phyloP scores from a whole-genome alignment of 2,888 invertebrate species.

The Clistopyga incitator region DNA sequence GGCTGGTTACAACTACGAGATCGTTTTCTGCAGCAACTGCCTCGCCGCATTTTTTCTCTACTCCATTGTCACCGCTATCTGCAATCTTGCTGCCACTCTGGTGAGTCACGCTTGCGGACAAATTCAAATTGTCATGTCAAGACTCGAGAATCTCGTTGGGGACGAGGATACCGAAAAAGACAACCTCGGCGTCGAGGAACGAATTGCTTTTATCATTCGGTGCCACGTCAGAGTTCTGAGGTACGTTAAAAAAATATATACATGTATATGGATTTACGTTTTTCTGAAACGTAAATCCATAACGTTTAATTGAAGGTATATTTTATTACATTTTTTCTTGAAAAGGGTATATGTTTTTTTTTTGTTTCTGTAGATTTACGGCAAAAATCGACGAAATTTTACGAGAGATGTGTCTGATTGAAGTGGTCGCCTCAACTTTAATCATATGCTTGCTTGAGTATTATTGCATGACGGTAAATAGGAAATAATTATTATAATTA shows the following conservation, averaged over 20 bases:
- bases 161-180: neutral
- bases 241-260: neutral
- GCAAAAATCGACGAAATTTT: constrained; percentile 53
- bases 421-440: constrained; percentile 58
- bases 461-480: constrained; percentile 64
- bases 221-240: constrained; percentile 65
- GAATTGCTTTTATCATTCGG: constrained; percentile 72
- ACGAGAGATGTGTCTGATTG: constrained; percentile 60
- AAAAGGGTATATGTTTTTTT: no score
- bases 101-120: constrained; percentile 72
- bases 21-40: constrained; percentile 67
- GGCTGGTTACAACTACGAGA: constrained; percentile 68
- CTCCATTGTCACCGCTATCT: constrained; percentile 63
- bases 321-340: no score
- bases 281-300: no score
- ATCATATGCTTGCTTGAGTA: constrained; percentile 63
- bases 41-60: constrained; percentile 59
- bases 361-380: constrained; percentile 45
- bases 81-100: constrained; percentile 69
- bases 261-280: no score
- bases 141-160: constrained; percentile 61
- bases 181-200: constrained; percentile 5
- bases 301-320: no score
- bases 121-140: constrained; percentile 64
- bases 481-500: neutral